A percentile compares a stretch with the other conserved stretches of the same genome.
These are phyloP conservation scores for Heteromyza rotundicornis DNA, from an alignment of 2,888 invertebrate species.

Conservation along the genomic window DNA sequence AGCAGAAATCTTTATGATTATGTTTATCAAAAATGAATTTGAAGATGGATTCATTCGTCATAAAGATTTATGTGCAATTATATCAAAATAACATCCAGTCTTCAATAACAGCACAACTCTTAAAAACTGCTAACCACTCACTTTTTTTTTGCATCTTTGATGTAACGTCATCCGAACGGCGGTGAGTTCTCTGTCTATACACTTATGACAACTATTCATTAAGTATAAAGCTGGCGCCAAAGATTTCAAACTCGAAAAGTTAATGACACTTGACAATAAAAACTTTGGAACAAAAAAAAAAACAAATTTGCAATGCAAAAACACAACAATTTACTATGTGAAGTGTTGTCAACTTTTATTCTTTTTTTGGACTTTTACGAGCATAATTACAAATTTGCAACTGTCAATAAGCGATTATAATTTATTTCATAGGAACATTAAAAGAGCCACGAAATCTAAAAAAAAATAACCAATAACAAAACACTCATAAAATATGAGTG, in stretches of 20 bases:
- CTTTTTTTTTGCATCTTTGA: no score
- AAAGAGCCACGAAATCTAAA: background rate
- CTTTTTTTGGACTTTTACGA: background rate
- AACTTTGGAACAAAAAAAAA: no score
- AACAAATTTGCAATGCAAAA: background rate
- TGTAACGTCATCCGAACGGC: no score
- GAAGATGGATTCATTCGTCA: no score
- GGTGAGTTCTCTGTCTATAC: no score
- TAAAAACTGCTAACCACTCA: no score
- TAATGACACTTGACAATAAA: background rate
- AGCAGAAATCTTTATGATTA: background rate
- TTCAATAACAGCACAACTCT: no score
- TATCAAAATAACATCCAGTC: no score
- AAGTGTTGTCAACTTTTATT: background rate
- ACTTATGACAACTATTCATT: no score
- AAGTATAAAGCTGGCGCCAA: conserved; percentile 4
- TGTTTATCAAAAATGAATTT: no score
- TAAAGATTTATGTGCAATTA: no score
- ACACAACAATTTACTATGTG: background rate
- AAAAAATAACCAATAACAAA: background rate
- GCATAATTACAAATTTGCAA: background rate
- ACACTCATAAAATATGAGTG: background rate
- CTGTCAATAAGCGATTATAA: background rate
- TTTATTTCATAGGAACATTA: background rate
- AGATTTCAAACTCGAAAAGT: background rate